Percentiles rank a stretch among this genome's conserved stretches.
These are phyloP conservation scores for Frankliniella intonsa DNA, from an alignment of 2,888 invertebrate genomes.

Conservation along the genomic window DNA sequence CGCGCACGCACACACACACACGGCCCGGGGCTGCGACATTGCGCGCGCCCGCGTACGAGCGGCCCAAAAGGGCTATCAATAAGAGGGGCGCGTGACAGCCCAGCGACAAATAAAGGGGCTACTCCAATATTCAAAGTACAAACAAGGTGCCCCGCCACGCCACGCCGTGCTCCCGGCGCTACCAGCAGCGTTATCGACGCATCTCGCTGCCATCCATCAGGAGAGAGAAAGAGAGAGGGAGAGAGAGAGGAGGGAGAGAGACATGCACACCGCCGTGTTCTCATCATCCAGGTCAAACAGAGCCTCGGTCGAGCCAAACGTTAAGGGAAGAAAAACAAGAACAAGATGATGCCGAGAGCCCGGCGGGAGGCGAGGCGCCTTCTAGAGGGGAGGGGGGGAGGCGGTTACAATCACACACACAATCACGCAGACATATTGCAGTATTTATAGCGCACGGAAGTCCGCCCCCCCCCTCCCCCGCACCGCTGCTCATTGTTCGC, in stretches of 20 bases:
- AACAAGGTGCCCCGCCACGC: neutral
- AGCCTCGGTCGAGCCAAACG: too few relatives aligned
- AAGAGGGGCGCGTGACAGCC: neutral
- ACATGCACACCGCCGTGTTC: neutral
- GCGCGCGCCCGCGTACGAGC: neutral
- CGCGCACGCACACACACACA: neutral
- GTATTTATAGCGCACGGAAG: constrained; percentile 15
- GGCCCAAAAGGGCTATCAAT: neutral
- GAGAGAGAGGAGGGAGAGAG: neutral
- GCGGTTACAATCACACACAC: neutral
- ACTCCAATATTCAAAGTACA: constrained; percentile 22
- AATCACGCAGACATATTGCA: constrained; percentile 23
- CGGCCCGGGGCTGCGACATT: neutral
- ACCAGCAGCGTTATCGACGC: too few relatives aligned
- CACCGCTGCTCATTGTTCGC: neutral
- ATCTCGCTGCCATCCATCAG: too few relatives aligned
- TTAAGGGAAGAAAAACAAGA: too few relatives aligned
- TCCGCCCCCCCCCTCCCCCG: neutral
- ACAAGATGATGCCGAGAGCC: too few relatives aligned
- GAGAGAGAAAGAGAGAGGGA: too few relatives aligned
- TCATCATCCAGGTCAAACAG: too few relatives aligned
- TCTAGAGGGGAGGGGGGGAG: neutral
- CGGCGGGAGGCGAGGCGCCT: too few relatives aligned
- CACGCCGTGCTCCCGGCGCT: too few relatives aligned
- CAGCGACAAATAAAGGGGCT: constrained; percentile 1